Evolutionary conservation across 2,888 invertebrate species (phyloP).

Genomic region (Metallyticus violacea): DNA sequence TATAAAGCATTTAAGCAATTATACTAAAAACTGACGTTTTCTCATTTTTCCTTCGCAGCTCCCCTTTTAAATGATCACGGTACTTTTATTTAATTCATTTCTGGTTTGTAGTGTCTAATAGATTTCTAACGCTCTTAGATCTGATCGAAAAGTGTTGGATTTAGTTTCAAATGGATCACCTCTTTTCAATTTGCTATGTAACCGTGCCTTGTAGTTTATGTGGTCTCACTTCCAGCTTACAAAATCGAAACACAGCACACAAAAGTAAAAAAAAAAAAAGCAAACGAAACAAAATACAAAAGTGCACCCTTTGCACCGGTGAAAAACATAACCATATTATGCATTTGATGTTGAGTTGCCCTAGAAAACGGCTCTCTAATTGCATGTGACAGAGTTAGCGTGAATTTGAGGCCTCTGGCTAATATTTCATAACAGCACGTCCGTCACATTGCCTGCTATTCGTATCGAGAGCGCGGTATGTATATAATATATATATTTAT

Average conservation of each 20-base stretch:
- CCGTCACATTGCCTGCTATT: background rate
- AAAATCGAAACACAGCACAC: background rate
- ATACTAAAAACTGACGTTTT: no score
- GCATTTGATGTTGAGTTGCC: background rate
- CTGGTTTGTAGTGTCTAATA: no score
- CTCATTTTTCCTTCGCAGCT: no score
- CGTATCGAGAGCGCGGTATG: background rate
- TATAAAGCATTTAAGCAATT: no score
- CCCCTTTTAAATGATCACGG: no score
- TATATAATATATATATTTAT: background rate
- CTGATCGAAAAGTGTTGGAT: no score
- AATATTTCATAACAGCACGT: conserved; percentile 4
- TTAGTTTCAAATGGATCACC: no score
- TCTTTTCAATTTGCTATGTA: no score
- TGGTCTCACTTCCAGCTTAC: background rate
- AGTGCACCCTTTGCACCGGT: background rate
- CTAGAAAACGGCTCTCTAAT: background rate
- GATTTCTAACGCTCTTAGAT: no score
- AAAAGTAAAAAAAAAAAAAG: no score
- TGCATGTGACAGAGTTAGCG: conserved; percentile 9
- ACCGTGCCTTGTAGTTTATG: background rate
- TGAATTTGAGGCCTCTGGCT: conserved; percentile 7
- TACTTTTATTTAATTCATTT: no score
- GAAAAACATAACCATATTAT: background rate
- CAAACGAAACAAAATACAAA: background rate